Evolutionary conservation across 2,888 invertebrate species (phyloP).

Genomic region (Limnephilus auricula): DNA sequence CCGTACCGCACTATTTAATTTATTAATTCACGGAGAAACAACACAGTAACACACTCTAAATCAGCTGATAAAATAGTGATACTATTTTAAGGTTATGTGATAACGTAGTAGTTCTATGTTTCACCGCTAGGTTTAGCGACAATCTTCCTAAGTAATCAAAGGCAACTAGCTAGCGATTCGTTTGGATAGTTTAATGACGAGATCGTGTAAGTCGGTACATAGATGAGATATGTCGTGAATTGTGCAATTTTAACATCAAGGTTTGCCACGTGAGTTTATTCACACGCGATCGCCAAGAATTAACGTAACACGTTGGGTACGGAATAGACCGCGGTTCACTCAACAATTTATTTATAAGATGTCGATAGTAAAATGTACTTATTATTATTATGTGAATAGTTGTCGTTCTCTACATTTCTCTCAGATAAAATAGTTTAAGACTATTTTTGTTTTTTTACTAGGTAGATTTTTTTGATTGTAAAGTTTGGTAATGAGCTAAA

Average conservation of each 20-base stretch:
- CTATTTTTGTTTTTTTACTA: background rate
- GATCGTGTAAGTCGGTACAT: background rate
- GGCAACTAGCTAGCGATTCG: background rate
- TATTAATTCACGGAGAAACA: background rate
- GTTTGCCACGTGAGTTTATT: background rate
- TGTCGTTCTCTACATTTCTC: background rate
- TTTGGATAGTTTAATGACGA: background rate
- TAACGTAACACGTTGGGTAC: background rate
- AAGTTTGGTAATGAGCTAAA: background rate
- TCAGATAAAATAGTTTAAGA: background rate
- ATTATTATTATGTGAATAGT: background rate
- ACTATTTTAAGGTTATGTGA: background rate
- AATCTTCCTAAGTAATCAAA: background rate
- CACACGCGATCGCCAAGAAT: background rate
- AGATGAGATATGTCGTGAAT: background rate
- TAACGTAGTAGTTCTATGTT: background rate
- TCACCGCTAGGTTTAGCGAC: background rate
- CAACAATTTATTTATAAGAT: background rate
- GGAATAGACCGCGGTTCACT: background rate
- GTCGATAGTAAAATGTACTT: background rate
- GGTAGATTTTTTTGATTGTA: background rate
- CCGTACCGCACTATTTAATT: background rate
- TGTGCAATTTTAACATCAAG: background rate
- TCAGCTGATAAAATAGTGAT: background rate
- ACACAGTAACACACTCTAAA: background rate